Base-by-base conservation (phyloP, 2,113 vertebrate genomes). In the Ptilorrhoa leucosticta region DNA sequence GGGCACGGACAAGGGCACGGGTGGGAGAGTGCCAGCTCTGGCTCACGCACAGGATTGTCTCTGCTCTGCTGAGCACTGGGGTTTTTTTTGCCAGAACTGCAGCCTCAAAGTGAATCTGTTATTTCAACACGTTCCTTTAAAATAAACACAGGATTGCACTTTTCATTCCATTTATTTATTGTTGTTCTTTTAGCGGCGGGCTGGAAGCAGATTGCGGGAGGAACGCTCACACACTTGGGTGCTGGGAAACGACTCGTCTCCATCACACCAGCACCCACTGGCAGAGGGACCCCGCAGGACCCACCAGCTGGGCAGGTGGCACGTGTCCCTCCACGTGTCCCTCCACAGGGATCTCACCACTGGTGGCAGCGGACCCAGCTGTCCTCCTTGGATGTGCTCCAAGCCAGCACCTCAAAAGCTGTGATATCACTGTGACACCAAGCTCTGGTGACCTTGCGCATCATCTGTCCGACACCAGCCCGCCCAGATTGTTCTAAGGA, bases 101-200 rank as follows among this genome's bases (percentile, higher is more conserved):
- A 93, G 95, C 83, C 73, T 95, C 86, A 24, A 72, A 93, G 85
- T 6, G 18, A 88, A 92, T 95, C 63, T 96, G 89, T 91, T 93
- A 96, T 95, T 88, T 70, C 61, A 92, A 94, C 86, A 80, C 23
- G 2, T 73, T 80, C 83, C 87, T 93, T 91, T 90, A 89, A 96
- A 95, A 94, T 84, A 96, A 96, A 96, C 91, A 84, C 7, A 6
- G 51, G 56, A 54, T 54, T 83, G 78, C 69, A 27, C 72, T 96
- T 94, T 91, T 94, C 24, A 13, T 85, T 87, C 73, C 53, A 8
- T 93, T 94, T 97, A 51, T 97, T 94, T 96, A 50, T 85, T 83
- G 63, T 58, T 83, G 61, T 82, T 91, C 82, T 76, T 92, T 82
- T 5, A 88, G 73, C 83, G 37, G 78, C 0, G 18, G 56, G 58